Evolutionary conservation across 2,113 vertebrate genomes (phyloP).

Genomic region (Oxygymnocypris stewartii): DNA sequence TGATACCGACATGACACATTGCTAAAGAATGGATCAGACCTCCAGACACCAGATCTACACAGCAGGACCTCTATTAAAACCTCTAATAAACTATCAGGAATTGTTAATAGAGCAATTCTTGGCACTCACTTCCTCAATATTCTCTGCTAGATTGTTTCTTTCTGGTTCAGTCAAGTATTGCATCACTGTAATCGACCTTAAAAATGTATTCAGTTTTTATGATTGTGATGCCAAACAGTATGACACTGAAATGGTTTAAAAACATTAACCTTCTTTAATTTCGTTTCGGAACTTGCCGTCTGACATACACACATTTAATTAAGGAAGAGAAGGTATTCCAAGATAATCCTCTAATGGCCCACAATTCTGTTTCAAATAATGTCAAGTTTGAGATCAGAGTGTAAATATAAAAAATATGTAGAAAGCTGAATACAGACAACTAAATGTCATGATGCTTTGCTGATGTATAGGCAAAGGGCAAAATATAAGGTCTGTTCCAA

Average conservation of each 20-base stretch:
- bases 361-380: not conserved
- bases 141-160: constrained; percentile 13
- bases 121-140: not conserved
- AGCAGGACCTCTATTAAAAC: not conserved
- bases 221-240: not conserved
- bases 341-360: constrained; percentile 50
- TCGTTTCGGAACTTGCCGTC: constrained; percentile 58
- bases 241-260: constrained; percentile 45
- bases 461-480: constrained; percentile 1
- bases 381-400: constrained; percentile 8
- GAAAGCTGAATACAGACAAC: not conserved
- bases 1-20: not conserved
- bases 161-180: not conserved
- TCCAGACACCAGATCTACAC: not conserved
- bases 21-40: not conserved
- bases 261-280: constrained; percentile 65
- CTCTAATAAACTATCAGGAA: constrained; percentile 1
- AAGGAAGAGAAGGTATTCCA: constrained; percentile 35
- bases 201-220: not conserved
- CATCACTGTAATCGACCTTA: not conserved
- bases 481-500: not conserved
- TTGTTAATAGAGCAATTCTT: not conserved
- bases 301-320: constrained; percentile 54
- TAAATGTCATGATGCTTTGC: not conserved
- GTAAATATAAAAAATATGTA: constrained; percentile 5